Evolutionary conservation across 2,113 vertebrate genomes (phyloP).

Genomic region (Strix uralensis): DNA sequence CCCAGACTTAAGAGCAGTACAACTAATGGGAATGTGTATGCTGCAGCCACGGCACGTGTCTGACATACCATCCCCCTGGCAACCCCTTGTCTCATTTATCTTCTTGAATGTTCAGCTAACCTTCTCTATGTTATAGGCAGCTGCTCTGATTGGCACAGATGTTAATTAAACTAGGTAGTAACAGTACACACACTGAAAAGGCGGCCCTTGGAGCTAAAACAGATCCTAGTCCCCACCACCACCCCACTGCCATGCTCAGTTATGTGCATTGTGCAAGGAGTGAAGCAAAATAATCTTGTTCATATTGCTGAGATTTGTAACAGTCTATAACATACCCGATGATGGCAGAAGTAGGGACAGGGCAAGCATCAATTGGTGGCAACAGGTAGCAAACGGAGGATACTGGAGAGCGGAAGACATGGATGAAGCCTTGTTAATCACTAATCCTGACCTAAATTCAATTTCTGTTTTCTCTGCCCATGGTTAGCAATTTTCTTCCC

Average conservation of each 20-base stretch:
- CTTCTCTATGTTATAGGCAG: constrained; percentile 53
- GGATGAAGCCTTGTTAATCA: background rate
- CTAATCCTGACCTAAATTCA: background rate
- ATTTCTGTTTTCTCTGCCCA: background rate
- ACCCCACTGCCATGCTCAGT: background rate
- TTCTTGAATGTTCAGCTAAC: constrained; percentile 54
- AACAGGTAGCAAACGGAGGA: background rate
- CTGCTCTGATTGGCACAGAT: constrained; percentile 67
- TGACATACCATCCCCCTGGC: constrained; percentile 56
- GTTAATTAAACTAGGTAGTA: constrained; percentile 66
- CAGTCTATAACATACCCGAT: background rate
- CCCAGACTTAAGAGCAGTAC: background rate
- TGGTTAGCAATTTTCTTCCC: background rate
- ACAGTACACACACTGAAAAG: constrained; percentile 6
- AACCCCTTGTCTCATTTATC: constrained; percentile 62
- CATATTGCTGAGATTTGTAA: background rate
- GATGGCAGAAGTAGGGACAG: background rate
- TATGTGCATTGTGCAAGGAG: background rate
- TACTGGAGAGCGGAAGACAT: accelerated
- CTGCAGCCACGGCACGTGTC: background rate
- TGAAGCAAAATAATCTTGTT: background rate
- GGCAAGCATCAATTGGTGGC: background rate
- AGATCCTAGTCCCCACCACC: background rate
- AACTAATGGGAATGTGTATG: background rate
- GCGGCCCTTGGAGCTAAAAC: background rate